phyloP scores from a whole-genome alignment of 1,140 invertebrate genomes.

The Globodera ellingtonae region DNA sequence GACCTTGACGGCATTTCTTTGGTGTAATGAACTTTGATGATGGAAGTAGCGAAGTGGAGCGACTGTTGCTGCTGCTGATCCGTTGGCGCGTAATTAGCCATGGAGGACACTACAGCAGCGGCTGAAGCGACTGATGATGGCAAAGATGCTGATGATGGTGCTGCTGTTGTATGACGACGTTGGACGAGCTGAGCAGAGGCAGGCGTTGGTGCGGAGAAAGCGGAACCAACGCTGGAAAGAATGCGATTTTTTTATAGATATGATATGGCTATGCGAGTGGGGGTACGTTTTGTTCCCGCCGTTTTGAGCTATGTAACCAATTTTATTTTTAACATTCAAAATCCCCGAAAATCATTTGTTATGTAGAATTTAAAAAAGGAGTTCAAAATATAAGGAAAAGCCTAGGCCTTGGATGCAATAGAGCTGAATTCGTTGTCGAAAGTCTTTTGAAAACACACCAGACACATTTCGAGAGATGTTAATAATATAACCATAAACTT shows the following conservation, averaged over 20 bases:
- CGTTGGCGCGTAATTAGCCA: background rate
- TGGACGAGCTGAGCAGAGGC: constrained; percentile 9
- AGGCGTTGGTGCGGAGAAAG: constrained; percentile 25
- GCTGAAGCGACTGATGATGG: no score
- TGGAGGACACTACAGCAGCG: background rate
- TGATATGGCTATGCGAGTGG: no score
- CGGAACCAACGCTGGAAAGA: constrained; percentile 12
- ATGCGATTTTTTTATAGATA: background rate
- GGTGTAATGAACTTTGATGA: constrained; percentile 31
- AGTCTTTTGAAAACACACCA: no score
- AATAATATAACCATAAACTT: no score
- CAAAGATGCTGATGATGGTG: background rate
- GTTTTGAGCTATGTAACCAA: no score
- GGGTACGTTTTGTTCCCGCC: no score
- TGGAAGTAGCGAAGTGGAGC: constrained; percentile 15
- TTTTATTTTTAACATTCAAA: no score
- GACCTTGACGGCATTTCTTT: constrained; percentile 17
- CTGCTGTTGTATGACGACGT: constrained; percentile 1
- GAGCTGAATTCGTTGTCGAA: background rate
- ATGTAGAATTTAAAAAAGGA: background rate
- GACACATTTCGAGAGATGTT: no score
- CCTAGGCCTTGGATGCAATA: background rate
- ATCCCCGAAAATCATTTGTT: no score
- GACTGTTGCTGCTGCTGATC: constrained; percentile 1
- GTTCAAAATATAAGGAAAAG: background rate